Base-by-base conservation (phyloP, 2,113 vertebrate species). In the Labeo rohita region DNA sequence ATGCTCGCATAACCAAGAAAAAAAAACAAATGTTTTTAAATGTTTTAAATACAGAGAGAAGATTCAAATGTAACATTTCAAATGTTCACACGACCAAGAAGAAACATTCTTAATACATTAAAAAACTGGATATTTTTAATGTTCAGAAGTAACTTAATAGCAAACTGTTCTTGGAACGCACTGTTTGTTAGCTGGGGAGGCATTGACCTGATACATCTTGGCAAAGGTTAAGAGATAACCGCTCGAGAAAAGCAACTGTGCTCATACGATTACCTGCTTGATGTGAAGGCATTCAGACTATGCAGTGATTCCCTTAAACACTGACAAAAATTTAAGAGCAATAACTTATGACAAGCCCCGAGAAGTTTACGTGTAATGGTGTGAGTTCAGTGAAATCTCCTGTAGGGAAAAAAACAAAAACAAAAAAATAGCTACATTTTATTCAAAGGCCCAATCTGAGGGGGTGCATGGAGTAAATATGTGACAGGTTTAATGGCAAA, bases 281-380 rank as follows among this genome's bases (percentile, higher is more conserved):
- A 85, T 8, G 6, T 21, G 65, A n/a, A 80, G 68, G 84, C 68
- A 88, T 89, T 52, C 18, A 34, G 84, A 28, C 52, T 70, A 88
- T 86, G 86, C 52, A 56, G 34, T 84, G 79, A 65, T 54, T 88
- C 72, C 73, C 50, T 34, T 61, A 61, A 85, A 72, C 28, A 39
- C 65, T 4, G 54, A 21, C 7, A 77, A 34, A 13, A 2, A 13
- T 47, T 76, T 45, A 47, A 82, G 43, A 23, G 59, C 8, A 45
- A 47, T 49, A n/a, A 54, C 34, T 73, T 36, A 11, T n/a, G 36
- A 28, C 36, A n/a, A 43, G 66, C 36, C 66, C 43, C 9, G 36
- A 70, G 36, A 43, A 10, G 36, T 21, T 21, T 39, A 28, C 8
- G 12, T 56, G 87, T 72, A 12, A 82, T 66, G 83, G 56, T 75